These are phyloP conservation scores for Coelinius sp. DNA, from an alignment of 2,888 invertebrate species.

Conservation along the genomic window DNA sequence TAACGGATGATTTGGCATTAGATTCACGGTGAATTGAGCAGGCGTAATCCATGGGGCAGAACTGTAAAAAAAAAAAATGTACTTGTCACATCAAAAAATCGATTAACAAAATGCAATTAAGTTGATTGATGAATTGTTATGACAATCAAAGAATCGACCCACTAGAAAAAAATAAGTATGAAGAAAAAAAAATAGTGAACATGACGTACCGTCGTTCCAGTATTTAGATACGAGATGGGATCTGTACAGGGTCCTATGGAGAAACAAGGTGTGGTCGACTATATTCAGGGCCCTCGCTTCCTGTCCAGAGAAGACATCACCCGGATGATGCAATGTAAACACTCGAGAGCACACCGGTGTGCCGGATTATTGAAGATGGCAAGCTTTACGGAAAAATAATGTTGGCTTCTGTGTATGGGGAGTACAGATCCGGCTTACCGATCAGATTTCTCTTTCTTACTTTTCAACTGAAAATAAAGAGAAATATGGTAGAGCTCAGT, in stretches of 20 bases:
- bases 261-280: conserved; percentile 15
- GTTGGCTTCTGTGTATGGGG: conserved; percentile 2
- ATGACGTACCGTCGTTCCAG: conserved; percentile 5
- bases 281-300: background rate
- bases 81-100: no score
- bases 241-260: background rate
- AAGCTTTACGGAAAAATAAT: conserved; percentile 32
- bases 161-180: background rate
- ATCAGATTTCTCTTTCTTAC: conserved; percentile 24
- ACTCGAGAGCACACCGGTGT: background rate
- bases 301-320: background rate
- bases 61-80: background rate
- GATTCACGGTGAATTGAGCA: no score
- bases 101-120: no score
- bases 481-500: background rate
- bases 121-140: background rate
- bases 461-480: background rate
- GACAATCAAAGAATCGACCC: background rate
- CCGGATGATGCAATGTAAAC: conserved; percentile 9
- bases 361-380: conserved; percentile 6
- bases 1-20: background rate
- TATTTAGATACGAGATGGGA: conserved; percentile 12
- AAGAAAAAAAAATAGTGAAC: background rate
- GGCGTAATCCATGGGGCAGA: background rate
- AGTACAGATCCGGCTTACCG: conserved; percentile 8